Conservation (phyloP, 2,113 vertebrate species). For the Xenus cinereus region DNA sequence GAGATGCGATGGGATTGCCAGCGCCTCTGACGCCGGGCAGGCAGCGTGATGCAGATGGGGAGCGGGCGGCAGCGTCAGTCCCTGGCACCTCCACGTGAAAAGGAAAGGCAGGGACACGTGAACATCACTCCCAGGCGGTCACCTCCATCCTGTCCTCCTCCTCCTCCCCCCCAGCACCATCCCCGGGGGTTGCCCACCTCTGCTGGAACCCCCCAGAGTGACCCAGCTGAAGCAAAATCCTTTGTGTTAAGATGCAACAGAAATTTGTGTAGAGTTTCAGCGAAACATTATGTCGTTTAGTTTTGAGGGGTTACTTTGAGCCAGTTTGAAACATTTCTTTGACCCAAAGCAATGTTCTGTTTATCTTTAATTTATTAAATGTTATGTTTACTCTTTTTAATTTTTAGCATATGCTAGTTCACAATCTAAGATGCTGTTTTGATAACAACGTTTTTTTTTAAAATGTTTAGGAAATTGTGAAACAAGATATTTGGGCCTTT, state of each 20-base stretch:
- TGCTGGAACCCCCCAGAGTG: not conserved
- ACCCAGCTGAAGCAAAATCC: not conserved
- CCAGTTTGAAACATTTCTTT: constrained; percentile 8
- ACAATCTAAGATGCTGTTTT: constrained; percentile 5
- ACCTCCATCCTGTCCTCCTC: not conserved
- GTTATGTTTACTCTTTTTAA: constrained; percentile 11
- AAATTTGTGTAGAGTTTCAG: not conserved
- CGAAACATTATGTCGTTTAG: not conserved
- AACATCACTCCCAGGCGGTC: not conserved
- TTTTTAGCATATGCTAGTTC: constrained; percentile 41
- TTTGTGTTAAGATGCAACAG: not conserved
- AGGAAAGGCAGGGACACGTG: not conserved
- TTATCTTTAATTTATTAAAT: constrained; percentile 14
- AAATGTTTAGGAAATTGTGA: not conserved
- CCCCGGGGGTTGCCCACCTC: not conserved
- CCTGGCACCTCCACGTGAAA: not conserved
- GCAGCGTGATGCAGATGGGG: fast-evolving
- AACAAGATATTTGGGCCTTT: constrained; percentile 17
- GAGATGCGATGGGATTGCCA: not conserved
- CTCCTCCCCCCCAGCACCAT: not conserved
- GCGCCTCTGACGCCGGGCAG: not conserved
- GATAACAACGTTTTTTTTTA: not conserved
- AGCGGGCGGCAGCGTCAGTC: not conserved
- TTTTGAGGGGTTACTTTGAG: not conserved
- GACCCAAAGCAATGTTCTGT: not conserved